Evolutionary conservation across 2,797 vertebrate species (phyloP), one percentile per base, ranked within the genome.

Genomic region (Alca torda): DNA sequence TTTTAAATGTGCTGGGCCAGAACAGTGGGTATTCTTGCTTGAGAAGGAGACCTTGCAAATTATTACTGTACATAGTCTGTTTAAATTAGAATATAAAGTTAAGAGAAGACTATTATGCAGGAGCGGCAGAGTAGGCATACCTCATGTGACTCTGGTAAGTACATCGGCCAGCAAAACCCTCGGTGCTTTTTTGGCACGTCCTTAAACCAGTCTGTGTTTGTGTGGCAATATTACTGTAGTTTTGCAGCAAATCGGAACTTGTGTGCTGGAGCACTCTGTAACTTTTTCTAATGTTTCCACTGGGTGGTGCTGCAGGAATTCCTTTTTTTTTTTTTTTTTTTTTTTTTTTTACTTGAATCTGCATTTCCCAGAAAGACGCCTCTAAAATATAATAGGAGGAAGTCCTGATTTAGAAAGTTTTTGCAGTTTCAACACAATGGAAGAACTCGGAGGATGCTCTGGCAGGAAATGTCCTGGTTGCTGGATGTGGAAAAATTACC

Each of bases 381-480:
- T 98, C 98, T 98, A 70, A 97, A 98, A 97, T 98, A 99, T 99
- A 99, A 99, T 99, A 98, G 99, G 97, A 99, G 99, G 99, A 99
- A 99, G 99, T 99, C 98, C 99, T 98, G 98, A 98, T 99, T 99
- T 99, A 99, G 99, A 99, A 98, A 98, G 98, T 98, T 99, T 99
- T 99, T 99, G 98, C 98, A 99, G 98, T 98, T 98, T 97, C 98
- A 98, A 98, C 98, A 98, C 98, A 98, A 98, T 98, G 96, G 98
- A 96, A 98, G 98, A 97, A 96, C 92, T 97, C 84, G 78, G 98
- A 98, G 98, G 98, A 98, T 99, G 98, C 98, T 97, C 97, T 97
- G 97, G 94, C 97, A 98, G 98, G 99, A 98, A 99, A 98, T 96
- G 95, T 97, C 98, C 97, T 93, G 94, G 97, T 98, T 98, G 92